Base-by-base conservation (phyloP, 2,113 vertebrate genomes). In the Pseudorectes ferrugineus region DNA sequence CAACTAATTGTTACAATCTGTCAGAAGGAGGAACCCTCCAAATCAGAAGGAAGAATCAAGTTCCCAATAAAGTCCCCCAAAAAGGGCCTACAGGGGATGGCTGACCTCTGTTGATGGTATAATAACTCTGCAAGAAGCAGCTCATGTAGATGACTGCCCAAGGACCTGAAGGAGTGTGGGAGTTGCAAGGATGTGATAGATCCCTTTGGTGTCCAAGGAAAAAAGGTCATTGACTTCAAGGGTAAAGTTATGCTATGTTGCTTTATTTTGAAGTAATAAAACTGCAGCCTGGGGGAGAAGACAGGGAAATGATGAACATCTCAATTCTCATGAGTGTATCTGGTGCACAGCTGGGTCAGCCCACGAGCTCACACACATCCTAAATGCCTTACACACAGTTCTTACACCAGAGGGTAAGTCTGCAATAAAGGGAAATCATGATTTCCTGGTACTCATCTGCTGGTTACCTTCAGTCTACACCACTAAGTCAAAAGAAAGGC, bases 181-280 rank as follows among this genome's bases (percentile, higher is more conserved):
- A 93, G 28, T 6, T 86, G 36, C 38, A 93, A 85, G 33, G 33
- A 84, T 26, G 26, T 33, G 18, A 81, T 1, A 88, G 43, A 84
- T 40, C 52, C n/a, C 48, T 73, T 82, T 62, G 36, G 48, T 4
- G 0, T 28, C 75, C 75, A 85, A 76, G 22, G 25, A 36, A 70
- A 68, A 94, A 91, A 86, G 51, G 78, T 86, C 72, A 88, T 18
- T 48, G 13, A 84, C 31, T 77, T 66, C 48, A 88, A 4, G 6
- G 15, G 25, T 42, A 28, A 74, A 85, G 40, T 83, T 93, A 48
- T 65, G 55, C 48, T 81, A 52, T 0, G 0, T 21, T 75, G 59
- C 36, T 86, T 95, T 83, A 88, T 63, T 90, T n/a, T 59, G 62
- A 92, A 95, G 55, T 40, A 65, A 59, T 76, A 88, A 80, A 95